Percentiles rank a stretch among this genome's conserved stretches.
Conservation (phyloP, 2,113 vertebrate species). For the Butorides virescens region DNA sequence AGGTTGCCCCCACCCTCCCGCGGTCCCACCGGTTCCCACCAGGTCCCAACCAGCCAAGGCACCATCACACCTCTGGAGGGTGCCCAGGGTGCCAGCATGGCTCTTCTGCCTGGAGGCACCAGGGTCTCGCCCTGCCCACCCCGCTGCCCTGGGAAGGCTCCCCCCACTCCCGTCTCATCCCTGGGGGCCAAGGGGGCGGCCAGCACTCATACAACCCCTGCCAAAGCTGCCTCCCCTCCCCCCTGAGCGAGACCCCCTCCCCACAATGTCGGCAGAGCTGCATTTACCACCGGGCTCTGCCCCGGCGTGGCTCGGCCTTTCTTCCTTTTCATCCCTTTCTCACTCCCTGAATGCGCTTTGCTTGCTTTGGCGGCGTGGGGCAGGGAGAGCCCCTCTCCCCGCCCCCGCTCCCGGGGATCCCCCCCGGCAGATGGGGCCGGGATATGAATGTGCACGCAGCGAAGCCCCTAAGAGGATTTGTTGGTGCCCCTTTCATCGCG, state of each 20-base stretch:
- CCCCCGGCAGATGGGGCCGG: conserved; percentile 62
- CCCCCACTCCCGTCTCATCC: neutral
- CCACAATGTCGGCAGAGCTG: neutral
- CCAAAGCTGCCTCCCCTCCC: neutral
- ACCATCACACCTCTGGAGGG: neutral
- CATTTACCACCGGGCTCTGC: neutral
- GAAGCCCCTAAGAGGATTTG: conserved; percentile 72
- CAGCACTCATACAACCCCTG: neutral
- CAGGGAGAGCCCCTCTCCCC: conserved; percentile 20
- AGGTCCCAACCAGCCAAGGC: neutral
- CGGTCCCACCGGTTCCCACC: neutral
- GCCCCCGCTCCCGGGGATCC: conserved; percentile 12
- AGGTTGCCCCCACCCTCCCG: neutral
- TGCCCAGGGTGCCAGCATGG: neutral
- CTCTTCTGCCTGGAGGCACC: too few species aligned
- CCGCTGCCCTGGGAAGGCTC: fast-evolving
- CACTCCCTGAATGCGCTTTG: conserved; percentile 43
- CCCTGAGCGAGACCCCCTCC: neutral
- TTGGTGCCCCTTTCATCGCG: conserved; percentile 54
- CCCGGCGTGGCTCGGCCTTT: neutral
- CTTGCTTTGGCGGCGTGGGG: conserved; percentile 33
- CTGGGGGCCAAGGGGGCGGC: neutral
- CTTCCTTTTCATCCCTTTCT: conserved; percentile 59
- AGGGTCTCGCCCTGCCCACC: neutral
- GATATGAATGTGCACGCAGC: conserved; percentile 44